phyloP scores from a whole-genome alignment of 2,113 vertebrate species.

The Atractosteus spatula region DNA sequence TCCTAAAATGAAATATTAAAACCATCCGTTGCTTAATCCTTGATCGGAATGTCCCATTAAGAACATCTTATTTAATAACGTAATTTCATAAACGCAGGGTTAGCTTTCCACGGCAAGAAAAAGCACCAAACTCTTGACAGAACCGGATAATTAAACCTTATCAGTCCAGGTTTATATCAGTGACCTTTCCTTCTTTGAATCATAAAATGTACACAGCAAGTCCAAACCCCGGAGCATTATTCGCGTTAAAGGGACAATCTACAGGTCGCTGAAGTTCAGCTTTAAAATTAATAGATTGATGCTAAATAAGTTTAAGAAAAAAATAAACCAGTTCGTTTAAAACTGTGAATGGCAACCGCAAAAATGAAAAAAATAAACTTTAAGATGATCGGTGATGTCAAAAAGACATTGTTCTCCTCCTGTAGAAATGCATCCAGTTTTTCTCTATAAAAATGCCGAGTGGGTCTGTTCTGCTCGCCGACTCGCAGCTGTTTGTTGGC shows the following conservation, averaged over 20 bases:
- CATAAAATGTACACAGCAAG: neutral
- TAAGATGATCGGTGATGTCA: neutral
- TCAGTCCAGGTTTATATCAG: neutral
- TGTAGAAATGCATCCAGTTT: neutral
- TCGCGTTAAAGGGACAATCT: neutral
- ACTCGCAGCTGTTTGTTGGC: neutral
- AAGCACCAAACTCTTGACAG: no score
- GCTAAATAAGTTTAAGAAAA: neutral
- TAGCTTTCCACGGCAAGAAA: no score
- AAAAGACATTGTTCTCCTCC: neutral
- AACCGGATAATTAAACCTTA: neutral
- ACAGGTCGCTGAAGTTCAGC: constrained; percentile 16
- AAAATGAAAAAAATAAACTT: constrained; percentile 2
- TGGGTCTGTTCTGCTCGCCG: neutral
- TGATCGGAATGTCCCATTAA: no score
- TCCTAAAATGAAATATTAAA: no score
- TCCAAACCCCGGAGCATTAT: neutral
- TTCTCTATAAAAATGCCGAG: neutral
- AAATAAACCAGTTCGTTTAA: neutral
- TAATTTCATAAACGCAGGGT: no score
- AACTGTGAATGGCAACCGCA: no score
- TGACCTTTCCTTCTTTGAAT: neutral
- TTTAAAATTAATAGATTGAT: neutral
- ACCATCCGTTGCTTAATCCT: no score
- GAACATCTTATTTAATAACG: no score